phyloP scores from a whole-genome alignment of 2,797 vertebrate species.

The Brachymystax lenok region DNA sequence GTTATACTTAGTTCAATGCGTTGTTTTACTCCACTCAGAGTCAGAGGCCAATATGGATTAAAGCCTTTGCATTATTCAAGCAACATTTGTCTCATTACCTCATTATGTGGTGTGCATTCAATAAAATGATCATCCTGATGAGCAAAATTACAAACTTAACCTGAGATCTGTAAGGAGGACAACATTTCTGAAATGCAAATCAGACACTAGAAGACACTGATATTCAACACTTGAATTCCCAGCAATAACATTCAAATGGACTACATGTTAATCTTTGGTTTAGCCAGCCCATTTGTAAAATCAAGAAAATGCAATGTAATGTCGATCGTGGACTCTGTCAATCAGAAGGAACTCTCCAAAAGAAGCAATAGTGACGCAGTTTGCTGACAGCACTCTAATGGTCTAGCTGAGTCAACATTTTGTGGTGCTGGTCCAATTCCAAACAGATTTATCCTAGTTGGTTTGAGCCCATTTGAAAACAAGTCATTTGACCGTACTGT shows the following conservation, averaged over 20 bases:
- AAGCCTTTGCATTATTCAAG: too few species aligned
- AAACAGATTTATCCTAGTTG: slow-evolving; percentile 60
- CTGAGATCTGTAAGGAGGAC: background rate
- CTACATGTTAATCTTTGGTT: too few species aligned
- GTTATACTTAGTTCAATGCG: background rate
- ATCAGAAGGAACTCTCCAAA: slow-evolving; percentile 49
- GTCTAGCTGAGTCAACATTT: slow-evolving; percentile 75
- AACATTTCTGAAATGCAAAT: background rate
- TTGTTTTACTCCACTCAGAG: background rate
- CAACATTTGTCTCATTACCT: background rate
- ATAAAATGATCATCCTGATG: background rate
- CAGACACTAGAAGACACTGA: background rate
- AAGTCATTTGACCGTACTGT: slow-evolving; percentile 17
- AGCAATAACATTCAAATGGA: too few species aligned
- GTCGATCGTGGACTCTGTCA: slow-evolving; percentile 51
- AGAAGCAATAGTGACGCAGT: slow-evolving; percentile 65
- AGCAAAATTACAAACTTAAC: background rate
- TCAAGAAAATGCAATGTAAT: background rate
- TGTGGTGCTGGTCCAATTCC: slow-evolving; percentile 57
- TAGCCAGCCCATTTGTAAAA: too few species aligned
- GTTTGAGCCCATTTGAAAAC: slow-evolving; percentile 44
- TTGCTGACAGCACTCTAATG: slow-evolving; percentile 72
- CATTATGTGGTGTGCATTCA: background rate
- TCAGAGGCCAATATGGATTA: background rate
- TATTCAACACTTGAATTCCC: too few species aligned